A percentile compares a stretch with the other conserved stretches of the same genome.
These are phyloP conservation scores for Stenurella melanura DNA, from an alignment of 2,888 invertebrate species.

Conservation along the genomic window DNA sequence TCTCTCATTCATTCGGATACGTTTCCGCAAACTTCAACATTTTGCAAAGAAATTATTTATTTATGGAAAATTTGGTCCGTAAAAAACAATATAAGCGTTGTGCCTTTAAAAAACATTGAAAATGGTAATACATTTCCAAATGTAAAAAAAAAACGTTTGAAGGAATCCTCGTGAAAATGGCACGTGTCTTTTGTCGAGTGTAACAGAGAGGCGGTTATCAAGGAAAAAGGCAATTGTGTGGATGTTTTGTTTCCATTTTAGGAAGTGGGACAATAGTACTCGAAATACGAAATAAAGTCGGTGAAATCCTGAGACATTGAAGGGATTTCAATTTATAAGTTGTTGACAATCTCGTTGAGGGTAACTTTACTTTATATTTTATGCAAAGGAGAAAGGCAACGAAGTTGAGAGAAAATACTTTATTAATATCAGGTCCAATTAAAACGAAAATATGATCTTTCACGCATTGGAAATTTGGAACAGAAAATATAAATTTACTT, in stretches of 20 bases:
- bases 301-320: not conserved
- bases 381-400: no score
- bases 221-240: not conserved
- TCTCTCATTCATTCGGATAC: no score
- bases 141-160: not conserved
- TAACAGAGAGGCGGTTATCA: not conserved
- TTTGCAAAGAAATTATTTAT: not conserved
- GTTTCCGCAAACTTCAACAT: no score
- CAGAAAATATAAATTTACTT: no score
- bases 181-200: not conserved
- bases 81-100: not conserved
- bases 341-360: not conserved
- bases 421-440: no score
- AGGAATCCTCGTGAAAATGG: not conserved
- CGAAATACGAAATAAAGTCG: not conserved
- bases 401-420: no score
- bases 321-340: not conserved
- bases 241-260: not conserved
- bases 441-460: no score
- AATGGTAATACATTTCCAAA: not conserved
- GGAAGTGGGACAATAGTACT: not conserved
- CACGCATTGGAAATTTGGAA: no score
- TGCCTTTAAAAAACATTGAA: not conserved
- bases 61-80: not conserved
- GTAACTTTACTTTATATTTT: not conserved